phyloP scores from a whole-genome alignment of 1,140 invertebrate species.

The Probaryconus sp. region DNA sequence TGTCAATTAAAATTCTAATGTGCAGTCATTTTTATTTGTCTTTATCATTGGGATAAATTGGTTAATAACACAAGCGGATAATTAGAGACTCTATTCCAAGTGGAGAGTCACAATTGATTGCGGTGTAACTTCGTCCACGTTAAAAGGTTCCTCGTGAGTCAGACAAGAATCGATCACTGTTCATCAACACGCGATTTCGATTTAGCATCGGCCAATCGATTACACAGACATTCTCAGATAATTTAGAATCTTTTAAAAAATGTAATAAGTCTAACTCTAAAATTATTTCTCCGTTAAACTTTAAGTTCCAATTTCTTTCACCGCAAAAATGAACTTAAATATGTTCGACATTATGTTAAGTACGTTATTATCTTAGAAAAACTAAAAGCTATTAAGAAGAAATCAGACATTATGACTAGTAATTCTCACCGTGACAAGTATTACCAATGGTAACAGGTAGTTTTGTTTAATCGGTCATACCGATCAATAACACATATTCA shows the following conservation, averaged over 20 bases:
- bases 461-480: conserved; percentile 27
- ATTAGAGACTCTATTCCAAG: conserved; percentile 11
- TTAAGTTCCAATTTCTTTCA: no score
- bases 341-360: no score
- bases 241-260: no score
- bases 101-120: conserved; percentile 13
- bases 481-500: conserved; percentile 50
- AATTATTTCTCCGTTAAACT: no score
- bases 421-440: conserved; percentile 16
- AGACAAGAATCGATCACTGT: conserved; percentile 38
- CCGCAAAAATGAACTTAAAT: no score
- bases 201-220: conserved; percentile 40
- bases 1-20: no score
- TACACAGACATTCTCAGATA: conserved; percentile 18
- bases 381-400: not conserved
- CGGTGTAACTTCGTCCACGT: conserved; percentile 4
- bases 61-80: conserved; percentile 40
- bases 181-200: conserved; percentile 26
- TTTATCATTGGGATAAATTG: conserved; percentile 32
- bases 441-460: conserved; percentile 26
- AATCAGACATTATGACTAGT: not conserved
- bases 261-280: no score
- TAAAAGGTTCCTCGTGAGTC: conserved; percentile 2
- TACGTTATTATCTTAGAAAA: conserved; percentile 17
- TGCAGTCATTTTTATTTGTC: conserved; percentile 50